Evolutionary conservation across 2,888 invertebrate genomes (phyloP).

Genomic region (Catonia carolina): DNA sequence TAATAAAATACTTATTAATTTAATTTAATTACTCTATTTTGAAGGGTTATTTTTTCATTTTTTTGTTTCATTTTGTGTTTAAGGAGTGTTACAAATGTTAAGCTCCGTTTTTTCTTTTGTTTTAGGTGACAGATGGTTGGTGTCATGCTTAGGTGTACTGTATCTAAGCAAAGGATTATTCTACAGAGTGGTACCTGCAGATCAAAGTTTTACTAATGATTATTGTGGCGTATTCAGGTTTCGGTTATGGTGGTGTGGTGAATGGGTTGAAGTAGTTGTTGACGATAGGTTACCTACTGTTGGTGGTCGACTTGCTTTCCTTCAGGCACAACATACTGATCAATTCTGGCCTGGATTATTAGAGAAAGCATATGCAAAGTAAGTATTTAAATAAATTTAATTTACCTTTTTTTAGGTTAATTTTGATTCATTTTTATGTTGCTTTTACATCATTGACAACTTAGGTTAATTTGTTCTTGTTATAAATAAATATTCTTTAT

Average conservation of each 20-base stretch:
- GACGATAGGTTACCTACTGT: slow-evolving; percentile 86
- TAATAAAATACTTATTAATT: no score
- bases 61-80: no score
- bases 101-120: slow-evolving; percentile 33
- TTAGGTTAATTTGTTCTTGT: no score
- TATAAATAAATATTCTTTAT: no score
- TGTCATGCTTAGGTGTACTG: slow-evolving; percentile 78
- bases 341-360: slow-evolving; percentile 85
- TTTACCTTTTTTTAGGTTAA: no score
- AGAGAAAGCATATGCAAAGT: slow-evolving; percentile 92
- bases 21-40: no score
- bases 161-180: slow-evolving; percentile 81
- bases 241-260: slow-evolving; percentile 89
- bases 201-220: slow-evolving; percentile 62
- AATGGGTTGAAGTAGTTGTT: slow-evolving; percentile 84
- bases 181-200: slow-evolving; percentile 85
- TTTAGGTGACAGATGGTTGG: slow-evolving; percentile 83
- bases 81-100: no score
- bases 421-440: no score
- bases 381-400: no score
- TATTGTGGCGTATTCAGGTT: slow-evolving; percentile 81
- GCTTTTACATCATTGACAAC: no score
- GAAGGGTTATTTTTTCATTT: no score
- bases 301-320: slow-evolving; percentile 76
- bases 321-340: slow-evolving; percentile 71